Evolutionary conservation across 2,113 vertebrate species (phyloP), one percentile per base, ranked within the genome.

Genomic region (Pygoscelis antarcticus): DNA sequence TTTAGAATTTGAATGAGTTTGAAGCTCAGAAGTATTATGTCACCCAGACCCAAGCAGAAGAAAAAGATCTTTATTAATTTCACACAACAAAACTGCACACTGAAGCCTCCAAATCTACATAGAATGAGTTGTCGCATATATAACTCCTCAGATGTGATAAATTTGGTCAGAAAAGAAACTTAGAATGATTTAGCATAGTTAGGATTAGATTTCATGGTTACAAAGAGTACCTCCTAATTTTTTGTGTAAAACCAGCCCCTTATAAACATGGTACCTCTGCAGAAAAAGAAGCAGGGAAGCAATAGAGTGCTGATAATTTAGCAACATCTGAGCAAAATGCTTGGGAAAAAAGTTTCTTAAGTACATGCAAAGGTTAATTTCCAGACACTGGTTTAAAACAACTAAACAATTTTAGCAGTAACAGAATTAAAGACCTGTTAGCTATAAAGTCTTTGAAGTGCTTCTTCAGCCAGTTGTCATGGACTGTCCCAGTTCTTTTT

Each of bases 311-410:
- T 58, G 27, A 66, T 2, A 68, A 16, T 27, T 64, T 27, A 60
- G 7, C 38, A 87, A 19, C 1, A 0, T 60, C 34, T 3, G 13
- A 61, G 4, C 10, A 26, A 94, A 93, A 79, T 8, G 0, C 6
- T 40, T 54, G 18, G 30, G 29, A 85, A 92, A 66, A 5, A 47
- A 5, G 7, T 13, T 82, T 81, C 32, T 52, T 52, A 51, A 61
- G 18, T 76, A 44, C 5, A 38, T 29, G 2, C 5, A 57, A 55
- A 85, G 2, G 6, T 58, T 75, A 46, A 64, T 83, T 85, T 83
- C 15, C 22, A 79, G 16, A 27, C 7, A 34, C 6, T 40, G 51
- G 14, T 17, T 92, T 92, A 57, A 92, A 82, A 71, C 11, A 87
- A 21, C 32, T 57, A 78, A 69, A 40, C 11, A 71, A 60, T 68